These are phyloP conservation scores for Calosoma granatense DNA, from an alignment of 1,140 invertebrate genomes.

Conservation along the genomic window DNA sequence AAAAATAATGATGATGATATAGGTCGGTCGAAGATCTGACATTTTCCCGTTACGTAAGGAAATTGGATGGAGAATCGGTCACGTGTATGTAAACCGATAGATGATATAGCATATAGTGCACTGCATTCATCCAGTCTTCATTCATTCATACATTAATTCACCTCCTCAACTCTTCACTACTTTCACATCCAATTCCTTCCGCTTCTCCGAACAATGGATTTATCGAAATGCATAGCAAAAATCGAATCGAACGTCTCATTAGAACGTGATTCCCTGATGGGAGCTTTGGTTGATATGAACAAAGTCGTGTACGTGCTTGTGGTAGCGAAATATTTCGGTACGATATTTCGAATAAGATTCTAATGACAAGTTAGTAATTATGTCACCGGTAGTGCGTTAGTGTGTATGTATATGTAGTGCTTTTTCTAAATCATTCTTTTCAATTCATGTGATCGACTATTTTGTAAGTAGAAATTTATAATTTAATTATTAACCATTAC, in stretches of 20 bases:
- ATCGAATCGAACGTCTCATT: neutral
- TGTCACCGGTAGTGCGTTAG: neutral
- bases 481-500: too few relatives aligned
- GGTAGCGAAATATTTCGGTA: neutral
- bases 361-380: neutral
- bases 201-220: neutral
- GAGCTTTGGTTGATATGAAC: neutral
- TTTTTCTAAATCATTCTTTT: too few relatives aligned
- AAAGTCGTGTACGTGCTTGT: neutral
- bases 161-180: too few relatives aligned
- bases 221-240: neutral
- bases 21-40: neutral
- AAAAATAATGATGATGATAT: conserved; percentile 6
- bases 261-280: neutral
- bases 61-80: neutral
- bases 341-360: neutral
- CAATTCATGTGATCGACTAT: neutral
- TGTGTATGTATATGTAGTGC: neutral
- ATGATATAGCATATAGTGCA: neutral
- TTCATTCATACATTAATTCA: too few relatives aligned
- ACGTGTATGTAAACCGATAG: neutral
- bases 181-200: too few relatives aligned
- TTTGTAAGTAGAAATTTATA: too few relatives aligned
- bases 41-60: neutral
- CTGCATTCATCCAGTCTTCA: too few relatives aligned